A percentile compares a stretch with the other conserved stretches of the same genome.
Conservation (phyloP, 1,140 invertebrate genomes). For the Amyelois transitella region DNA sequence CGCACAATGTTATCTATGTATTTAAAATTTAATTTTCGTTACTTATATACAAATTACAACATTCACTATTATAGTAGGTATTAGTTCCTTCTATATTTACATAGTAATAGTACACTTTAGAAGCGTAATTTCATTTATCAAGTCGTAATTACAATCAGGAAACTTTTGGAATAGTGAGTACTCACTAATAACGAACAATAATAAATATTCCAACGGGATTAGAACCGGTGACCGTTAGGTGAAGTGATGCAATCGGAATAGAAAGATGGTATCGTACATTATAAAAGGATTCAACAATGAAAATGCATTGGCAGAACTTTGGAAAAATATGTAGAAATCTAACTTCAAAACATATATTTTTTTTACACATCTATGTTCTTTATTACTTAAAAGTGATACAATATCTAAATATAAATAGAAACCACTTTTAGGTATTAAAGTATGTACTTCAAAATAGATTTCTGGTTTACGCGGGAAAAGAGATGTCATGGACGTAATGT, state of each 20-base stretch:
- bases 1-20: conserved; percentile 68
- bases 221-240: conserved; percentile 22
- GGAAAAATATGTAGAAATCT: conserved; percentile 4
- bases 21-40: conserved; percentile 74
- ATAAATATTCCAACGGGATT: conserved; percentile 30
- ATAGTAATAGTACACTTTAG: conserved; percentile 71
- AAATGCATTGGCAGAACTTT: not conserved
- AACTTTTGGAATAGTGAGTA: conserved; percentile 61
- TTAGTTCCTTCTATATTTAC: conserved; percentile 71
- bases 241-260: conserved; percentile 35
- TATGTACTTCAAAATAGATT: too few species aligned
- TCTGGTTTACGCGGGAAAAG: too few species aligned
- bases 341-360: too few species aligned
- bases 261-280: conserved; percentile 65
- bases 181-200: conserved; percentile 44
- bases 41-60: conserved; percentile 75
- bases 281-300: conserved; percentile 42
- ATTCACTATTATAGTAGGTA: conserved; percentile 72
- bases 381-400: too few species aligned
- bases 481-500: too few species aligned
- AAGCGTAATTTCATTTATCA: conserved; percentile 69
- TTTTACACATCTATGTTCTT: too few species aligned
- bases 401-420: too few species aligned
- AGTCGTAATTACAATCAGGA: conserved; percentile 65
- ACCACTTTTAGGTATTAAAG: too few species aligned